Base-by-base conservation (phyloP, 1,140 invertebrate genomes). In the Cecropterus lyciades region DNA sequence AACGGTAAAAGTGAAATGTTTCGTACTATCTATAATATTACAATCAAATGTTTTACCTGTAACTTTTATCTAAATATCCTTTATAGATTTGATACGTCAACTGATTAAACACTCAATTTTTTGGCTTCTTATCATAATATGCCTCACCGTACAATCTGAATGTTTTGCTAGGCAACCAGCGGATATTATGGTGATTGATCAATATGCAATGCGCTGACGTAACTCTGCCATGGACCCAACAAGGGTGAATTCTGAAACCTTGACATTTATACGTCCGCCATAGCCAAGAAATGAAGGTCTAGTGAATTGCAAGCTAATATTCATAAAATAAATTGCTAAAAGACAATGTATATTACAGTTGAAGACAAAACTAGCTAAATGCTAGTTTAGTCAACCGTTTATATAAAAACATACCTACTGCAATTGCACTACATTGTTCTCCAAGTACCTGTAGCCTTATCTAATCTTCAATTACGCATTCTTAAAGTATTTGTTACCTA, bases 401-500 rank as follows among this genome's bases (percentile, higher is more conserved):
- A 5, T 24, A 24, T 24, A 1, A 24, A 3, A 24, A 24, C 20
- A 24, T 5, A 24, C n/a, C n/a, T 15, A 6, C 52, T 27, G 46
- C 30, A 67, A 67, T 51, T 63, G 30, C 63, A 65, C 51, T 40
- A 53, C 27, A 48, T 51, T 49, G 57, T 68, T 63, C 42, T 37
- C 57, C n/a, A 15, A 62, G 42, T 63, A 63, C 42, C n/a, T 43
- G n/a, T 33, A 65, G 27, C 65, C 46, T 75, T 72, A 80, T 78
- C 73, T 79, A 73, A 77, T 79, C 76, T 52, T 48, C 17, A 20
- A 59, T 46, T 66, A 67, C 63, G 53, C 70, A 68, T 72, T 62
- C 70, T 69, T 11, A 52, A 60, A 40, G 45, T 57, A 51, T 48
- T 40, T 30, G 49, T 65, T 67, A 40, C 17, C 13, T 42, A 57